phyloP scores from a whole-genome alignment of 2,113 vertebrate genomes.

The Melanostigma gelatinosum region DNA sequence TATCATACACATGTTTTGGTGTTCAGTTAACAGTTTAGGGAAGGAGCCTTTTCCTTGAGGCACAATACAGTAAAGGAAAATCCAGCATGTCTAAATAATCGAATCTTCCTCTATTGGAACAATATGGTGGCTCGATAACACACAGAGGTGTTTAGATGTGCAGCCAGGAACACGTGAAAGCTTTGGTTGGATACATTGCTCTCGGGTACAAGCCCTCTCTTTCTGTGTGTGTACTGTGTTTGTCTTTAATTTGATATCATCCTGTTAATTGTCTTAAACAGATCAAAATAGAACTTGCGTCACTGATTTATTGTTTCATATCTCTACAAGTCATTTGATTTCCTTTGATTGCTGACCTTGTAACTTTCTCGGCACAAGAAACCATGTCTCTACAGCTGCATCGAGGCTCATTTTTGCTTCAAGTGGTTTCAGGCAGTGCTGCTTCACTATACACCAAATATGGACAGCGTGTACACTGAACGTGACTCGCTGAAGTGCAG shows the following conservation, averaged over 20 bases:
- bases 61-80: conserved; percentile 30
- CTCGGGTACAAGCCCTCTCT: background rate
- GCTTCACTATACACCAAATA: conserved; percentile 60
- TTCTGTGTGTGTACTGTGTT: background rate
- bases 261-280: background rate
- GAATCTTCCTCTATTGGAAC: conserved; percentile 49
- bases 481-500: conserved; percentile 6
- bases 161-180: conserved; percentile 4
- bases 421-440: conserved; percentile 44
- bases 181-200: background rate
- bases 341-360: conserved; percentile 31
- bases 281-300: conserved; percentile 16
- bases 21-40: conserved; percentile 6
- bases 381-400: conserved; percentile 28
- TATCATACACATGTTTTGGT: conserved; percentile 19
- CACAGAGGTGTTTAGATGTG: conserved; percentile 16
- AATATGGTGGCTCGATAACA: conserved; percentile 19
- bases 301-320: conserved; percentile 10
- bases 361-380: conserved; percentile 45
- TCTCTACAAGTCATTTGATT: conserved; percentile 1
- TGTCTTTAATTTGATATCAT: background rate
- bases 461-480: conserved; percentile 45
- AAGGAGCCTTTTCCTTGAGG: conserved; percentile 14
- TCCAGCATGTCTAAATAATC: conserved; percentile 39
- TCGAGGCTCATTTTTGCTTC: conserved; percentile 19